Evolutionary conservation across 1,140 invertebrate genomes (phyloP), one percentile per base, ranked within the genome.

Genomic region (Zaprionus capensis): DNA sequence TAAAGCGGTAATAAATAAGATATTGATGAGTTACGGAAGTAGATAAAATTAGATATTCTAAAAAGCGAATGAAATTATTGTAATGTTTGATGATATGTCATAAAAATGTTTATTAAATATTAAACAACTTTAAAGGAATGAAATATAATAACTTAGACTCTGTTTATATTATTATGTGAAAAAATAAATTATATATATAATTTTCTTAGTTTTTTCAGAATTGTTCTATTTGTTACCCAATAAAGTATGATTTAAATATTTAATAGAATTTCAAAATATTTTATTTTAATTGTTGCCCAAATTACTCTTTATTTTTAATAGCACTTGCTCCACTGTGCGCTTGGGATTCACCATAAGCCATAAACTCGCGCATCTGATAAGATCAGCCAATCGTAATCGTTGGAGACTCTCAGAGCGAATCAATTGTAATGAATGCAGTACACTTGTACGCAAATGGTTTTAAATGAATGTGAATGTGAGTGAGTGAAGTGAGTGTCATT

Each of bases 381-480:
- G 63, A 11, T 11, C 17, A 53, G 20, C 20, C 20, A 26, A 28
- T 49, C 14, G 34, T 44, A 53, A 41, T 24, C 28, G 7, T 28
- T 28, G 53, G 11, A 22, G 14, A 34, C 22, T 17, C 20, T 66
- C 22, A 14, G 31, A 49, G 36, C 41, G 24, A 58, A 58, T 67
- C 55, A 28, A 67, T 66, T 67, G 41, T 17, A 46, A 7, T 46
- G n/a, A 17, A 46, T 46, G 55, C 20, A 24, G 11, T 22, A 9
- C 44, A 7, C n/a, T 12, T n/a, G 44, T 22, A 49, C 7, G 44
- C 17, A 49, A 49, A 22, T 49, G 17, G n/a, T 11, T 3, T 6
- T 20, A 36, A 66, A 14, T 57, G 12, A 65, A 66, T 58, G 38
- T 41, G 59, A 46, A n/a, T 44, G 17, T 46, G 44, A 20, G 9